A percentile compares a stretch with the other conserved stretches of the same genome.
These are phyloP conservation scores for Megaleporinus macrocephalus DNA, from an alignment of 2,113 vertebrate species.

Conservation along the genomic window DNA sequence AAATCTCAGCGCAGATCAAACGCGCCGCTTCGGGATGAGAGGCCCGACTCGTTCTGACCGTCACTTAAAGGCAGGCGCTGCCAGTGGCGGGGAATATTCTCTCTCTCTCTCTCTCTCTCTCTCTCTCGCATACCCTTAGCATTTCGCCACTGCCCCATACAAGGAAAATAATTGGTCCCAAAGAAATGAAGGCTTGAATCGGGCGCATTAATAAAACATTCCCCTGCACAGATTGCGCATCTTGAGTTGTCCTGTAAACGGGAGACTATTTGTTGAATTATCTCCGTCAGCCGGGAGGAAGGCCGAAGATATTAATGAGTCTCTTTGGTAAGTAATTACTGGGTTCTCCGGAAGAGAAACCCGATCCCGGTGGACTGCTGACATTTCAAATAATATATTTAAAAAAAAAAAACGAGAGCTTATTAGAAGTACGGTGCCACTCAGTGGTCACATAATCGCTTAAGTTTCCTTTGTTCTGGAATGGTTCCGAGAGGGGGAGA, in stretches of 20 bases:
- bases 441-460: too few relatives aligned
- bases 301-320: background rate
- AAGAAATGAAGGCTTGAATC: slow-evolving; percentile 30
- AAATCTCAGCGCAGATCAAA: slow-evolving; percentile 31
- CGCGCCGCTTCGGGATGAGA: background rate
- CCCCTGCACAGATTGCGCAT: background rate
- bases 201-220: slow-evolving; percentile 34
- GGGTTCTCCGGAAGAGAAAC: background rate
- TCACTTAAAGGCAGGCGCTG: slow-evolving; percentile 15
- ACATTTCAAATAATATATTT: too few relatives aligned
- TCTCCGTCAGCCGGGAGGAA: slow-evolving; percentile 9
- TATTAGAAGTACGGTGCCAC: too few relatives aligned
- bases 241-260: background rate
- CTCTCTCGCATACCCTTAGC: background rate
- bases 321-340: slow-evolving; percentile 23
- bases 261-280: slow-evolving; percentile 27
- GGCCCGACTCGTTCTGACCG: background rate
- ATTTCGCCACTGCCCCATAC: background rate
- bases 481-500: too few relatives aligned
- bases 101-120: too few relatives aligned
- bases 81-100: too few relatives aligned
- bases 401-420: too few relatives aligned
- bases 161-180: slow-evolving; percentile 46
- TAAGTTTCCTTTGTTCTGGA: too few relatives aligned
- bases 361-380: too few relatives aligned